phyloP scores from a whole-genome alignment of 2,888 invertebrate species.

The Cremastinae sp. region DNA sequence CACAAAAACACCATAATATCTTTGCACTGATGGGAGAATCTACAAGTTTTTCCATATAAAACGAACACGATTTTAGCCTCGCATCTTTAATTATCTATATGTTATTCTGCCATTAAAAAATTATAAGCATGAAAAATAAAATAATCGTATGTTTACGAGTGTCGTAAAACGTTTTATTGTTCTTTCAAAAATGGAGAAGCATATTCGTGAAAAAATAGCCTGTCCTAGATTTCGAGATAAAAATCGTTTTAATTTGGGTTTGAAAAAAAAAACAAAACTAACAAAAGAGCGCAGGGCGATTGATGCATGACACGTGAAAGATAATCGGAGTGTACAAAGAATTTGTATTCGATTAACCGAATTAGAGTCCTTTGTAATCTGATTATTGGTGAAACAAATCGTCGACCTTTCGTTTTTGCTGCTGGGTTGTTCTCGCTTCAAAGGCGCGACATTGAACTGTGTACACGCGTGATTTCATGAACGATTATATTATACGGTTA shows the following conservation, averaged over 20 bases:
- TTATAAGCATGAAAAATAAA: too few species aligned
- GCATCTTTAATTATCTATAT: not conserved
- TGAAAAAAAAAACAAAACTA: too few species aligned
- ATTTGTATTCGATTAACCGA: not conserved
- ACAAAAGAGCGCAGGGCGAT: too few species aligned
- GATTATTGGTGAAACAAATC: slow-evolving; percentile 25
- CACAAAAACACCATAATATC: slow-evolving; percentile 29
- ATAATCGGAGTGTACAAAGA: too few species aligned
- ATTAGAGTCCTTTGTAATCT: not conserved
- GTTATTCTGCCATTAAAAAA: too few species aligned
- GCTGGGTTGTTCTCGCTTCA: not conserved
- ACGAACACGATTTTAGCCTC: not conserved
- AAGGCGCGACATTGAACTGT: slow-evolving; percentile 49
- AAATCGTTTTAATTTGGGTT: too few species aligned
- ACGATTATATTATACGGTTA: slow-evolving; percentile 27
- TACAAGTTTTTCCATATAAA: slow-evolving; percentile 7
- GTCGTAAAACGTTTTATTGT: too few species aligned
- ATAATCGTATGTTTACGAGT: too few species aligned
- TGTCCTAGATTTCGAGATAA: too few species aligned
- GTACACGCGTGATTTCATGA: not conserved
- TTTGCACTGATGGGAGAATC: slow-evolving; percentile 11
- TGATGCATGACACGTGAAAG: too few species aligned
- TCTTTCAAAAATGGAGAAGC: too few species aligned
- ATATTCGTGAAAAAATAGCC: too few species aligned
- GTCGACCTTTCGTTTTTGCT: slow-evolving; percentile 36